Evolutionary conservation across 2,113 vertebrate genomes (phyloP).

Genomic region (Chauna torquata): DNA sequence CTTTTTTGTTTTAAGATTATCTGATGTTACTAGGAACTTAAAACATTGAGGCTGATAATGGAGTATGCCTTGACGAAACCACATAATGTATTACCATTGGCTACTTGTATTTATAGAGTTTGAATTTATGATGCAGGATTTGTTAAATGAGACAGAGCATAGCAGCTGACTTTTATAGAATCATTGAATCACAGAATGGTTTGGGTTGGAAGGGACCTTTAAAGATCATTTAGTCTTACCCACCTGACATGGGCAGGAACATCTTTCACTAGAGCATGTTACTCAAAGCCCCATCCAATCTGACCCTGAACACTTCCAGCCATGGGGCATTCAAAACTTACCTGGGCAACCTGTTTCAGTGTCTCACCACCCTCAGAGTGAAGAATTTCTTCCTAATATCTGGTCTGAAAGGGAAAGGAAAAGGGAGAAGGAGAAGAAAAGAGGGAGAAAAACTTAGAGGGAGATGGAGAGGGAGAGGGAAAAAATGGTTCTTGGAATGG

Average conservation of each 20-base stretch:
- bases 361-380: no score
- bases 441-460: no score
- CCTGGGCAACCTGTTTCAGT: no score
- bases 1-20: background rate
- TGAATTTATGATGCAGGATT: background rate
- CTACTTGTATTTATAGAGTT: background rate
- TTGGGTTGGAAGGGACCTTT: background rate
- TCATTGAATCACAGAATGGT: background rate
- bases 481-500: no score
- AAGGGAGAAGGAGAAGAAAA: no score
- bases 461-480: no score
- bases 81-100: background rate
- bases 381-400: no score
- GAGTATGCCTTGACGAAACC: background rate
- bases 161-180: background rate
- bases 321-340: no score
- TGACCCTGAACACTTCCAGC: no score
- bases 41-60: background rate
- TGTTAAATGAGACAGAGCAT: background rate
- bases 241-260: no score
- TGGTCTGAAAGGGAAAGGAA: background rate
- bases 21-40: background rate
- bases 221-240: background rate
- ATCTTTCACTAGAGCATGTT: no score
- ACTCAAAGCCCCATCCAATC: no score